These are phyloP conservation scores for Oscheius myriophilus DNA, from an alignment of 2,888 invertebrate genomes.

Conservation along the genomic window DNA sequence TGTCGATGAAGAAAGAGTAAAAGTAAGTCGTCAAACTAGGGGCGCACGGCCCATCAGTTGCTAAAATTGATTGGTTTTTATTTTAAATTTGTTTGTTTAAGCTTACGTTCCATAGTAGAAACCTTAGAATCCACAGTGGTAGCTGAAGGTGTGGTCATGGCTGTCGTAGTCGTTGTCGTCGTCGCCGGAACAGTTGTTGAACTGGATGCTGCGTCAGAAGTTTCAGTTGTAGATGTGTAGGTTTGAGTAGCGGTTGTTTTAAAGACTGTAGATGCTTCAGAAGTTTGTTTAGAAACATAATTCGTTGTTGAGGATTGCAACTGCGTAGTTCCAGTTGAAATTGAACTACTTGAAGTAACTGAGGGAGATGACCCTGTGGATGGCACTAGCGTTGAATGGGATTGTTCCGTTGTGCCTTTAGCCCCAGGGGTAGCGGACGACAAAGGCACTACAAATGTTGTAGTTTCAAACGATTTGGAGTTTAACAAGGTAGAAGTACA, in stretches of 20 bases:
- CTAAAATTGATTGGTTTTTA: background rate
- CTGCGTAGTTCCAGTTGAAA: too few species aligned
- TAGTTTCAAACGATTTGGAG: too few species aligned
- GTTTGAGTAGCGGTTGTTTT: too few species aligned
- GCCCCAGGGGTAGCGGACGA: background rate
- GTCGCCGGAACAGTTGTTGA: background rate
- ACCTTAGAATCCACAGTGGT: background rate
- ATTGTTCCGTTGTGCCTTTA: background rate
- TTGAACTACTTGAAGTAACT: too few species aligned
- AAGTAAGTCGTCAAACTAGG: constrained; percentile 5
- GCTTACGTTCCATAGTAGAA: background rate
- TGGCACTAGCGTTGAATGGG: background rate
- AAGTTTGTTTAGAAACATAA: too few species aligned
- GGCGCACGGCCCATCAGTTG: constrained; percentile 2
- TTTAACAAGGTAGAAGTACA: background rate
- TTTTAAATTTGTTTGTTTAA: background rate
- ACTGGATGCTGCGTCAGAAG: background rate
- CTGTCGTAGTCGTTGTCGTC: background rate
- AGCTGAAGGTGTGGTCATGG: background rate
- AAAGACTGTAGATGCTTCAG: too few species aligned
- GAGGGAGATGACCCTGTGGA: constrained; percentile 1
- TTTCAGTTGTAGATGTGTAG: too few species aligned
- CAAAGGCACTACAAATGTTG: too few species aligned
- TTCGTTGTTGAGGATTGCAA: too few species aligned
- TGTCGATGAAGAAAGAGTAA: constrained; percentile 7